Percentiles rank a stretch among this genome's conserved stretches.
Evolutionary conservation across 2,113 vertebrate genomes (phyloP).

Genomic region (Cyanistes caeruleus): DNA sequence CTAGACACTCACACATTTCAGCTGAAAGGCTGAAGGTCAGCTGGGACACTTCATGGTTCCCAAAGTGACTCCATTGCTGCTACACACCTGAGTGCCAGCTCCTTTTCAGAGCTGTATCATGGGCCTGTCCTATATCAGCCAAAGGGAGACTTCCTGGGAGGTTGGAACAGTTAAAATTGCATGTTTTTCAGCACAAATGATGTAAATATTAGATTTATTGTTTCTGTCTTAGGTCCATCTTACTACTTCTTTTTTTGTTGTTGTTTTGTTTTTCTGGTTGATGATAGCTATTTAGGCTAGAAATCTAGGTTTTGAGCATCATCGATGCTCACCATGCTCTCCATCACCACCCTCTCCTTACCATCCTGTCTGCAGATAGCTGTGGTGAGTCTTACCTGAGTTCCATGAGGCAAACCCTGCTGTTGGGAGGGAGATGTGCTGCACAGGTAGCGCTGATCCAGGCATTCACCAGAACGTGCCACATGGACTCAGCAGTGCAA

Average conservation of each 20-base stretch:
- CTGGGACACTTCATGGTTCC: not conserved
- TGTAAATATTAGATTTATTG: not conserved
- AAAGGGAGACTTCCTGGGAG: not conserved
- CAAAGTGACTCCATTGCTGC: not conserved
- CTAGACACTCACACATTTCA: not conserved
- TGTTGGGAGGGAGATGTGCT: not conserved
- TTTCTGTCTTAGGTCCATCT: not conserved
- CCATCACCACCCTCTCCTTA: not conserved
- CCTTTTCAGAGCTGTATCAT: not conserved
- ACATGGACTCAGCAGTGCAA: not conserved
- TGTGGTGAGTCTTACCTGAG: not conserved
- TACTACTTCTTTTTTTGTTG: not conserved
- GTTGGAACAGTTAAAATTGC: not conserved
- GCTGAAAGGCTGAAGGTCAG: not conserved
- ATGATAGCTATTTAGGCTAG: not conserved
- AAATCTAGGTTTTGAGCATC: not conserved
- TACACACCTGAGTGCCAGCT: not conserved
- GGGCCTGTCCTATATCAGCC: not conserved
- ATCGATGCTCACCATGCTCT: fast-evolving
- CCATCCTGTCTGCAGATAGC: not conserved
- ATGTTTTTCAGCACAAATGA: not conserved
- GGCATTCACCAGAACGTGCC: not conserved
- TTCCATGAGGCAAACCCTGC: not conserved
- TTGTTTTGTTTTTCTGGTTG: not conserved
- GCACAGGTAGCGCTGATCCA: fast-evolving